A percentile compares a stretch with the other conserved stretches of the same genome.
Evolutionary conservation across 2,797 vertebrate genomes (phyloP).

Genomic region (Phylloscopus collybita): DNA sequence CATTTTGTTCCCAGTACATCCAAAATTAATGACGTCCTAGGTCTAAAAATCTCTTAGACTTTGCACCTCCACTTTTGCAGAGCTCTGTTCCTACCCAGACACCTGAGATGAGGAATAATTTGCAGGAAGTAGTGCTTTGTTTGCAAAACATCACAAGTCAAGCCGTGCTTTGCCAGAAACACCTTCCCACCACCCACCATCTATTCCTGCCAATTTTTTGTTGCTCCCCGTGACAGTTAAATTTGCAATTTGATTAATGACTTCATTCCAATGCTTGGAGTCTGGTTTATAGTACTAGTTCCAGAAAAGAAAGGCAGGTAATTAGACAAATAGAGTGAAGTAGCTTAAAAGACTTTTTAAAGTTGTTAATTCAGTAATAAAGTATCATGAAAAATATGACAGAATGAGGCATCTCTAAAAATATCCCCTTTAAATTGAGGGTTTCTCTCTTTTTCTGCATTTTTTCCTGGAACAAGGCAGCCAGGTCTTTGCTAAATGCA

Average conservation of each 20-base stretch:
- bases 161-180: neutral
- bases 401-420: slow-evolving; percentile 36
- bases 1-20: neutral
- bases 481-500: neutral
- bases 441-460: neutral
- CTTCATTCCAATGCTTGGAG: neutral
- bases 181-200: neutral
- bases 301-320: slow-evolving; percentile 21
- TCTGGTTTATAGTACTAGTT: neutral
- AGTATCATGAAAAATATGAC: slow-evolving; percentile 27
- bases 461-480: slow-evolving; percentile 25
- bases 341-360: slow-evolving; percentile 16
- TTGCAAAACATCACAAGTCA: neutral
- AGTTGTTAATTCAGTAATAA: slow-evolving; percentile 10
- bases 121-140: neutral
- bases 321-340: slow-evolving; percentile 53
- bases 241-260: slow-evolving; percentile 44
- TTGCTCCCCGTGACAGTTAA: slow-evolving; percentile 8
- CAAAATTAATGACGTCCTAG: rapidly evolving
- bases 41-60: neutral
- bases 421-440: neutral
- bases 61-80: neutral
- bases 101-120: neutral
- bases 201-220: slow-evolving; percentile 3
- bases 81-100: neutral